A percentile compares a stretch with the other conserved stretches of the same genome.
These are phyloP conservation scores for Pteromalus puparum DNA, from an alignment of 1,140 invertebrate species.

Conservation along the genomic window DNA sequence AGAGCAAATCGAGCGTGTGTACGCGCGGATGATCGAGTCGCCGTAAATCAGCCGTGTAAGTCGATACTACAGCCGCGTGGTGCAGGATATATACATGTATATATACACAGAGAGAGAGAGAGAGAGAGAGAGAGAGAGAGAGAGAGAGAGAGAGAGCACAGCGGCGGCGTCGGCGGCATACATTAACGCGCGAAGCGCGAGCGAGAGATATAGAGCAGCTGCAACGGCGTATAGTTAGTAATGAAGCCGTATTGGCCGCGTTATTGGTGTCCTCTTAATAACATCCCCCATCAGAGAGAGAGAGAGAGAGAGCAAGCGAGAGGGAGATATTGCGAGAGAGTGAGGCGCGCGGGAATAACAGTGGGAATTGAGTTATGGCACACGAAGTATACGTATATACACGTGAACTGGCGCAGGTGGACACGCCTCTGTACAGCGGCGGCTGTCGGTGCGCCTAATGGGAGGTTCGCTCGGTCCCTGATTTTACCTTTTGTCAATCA, in stretches of 20 bases:
- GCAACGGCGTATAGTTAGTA: slow-evolving; percentile 28
- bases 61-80: slow-evolving; percentile 30
- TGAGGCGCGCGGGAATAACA: slow-evolving; percentile 63
- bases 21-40: slow-evolving; percentile 30
- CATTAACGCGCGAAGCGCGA: slow-evolving; percentile 24
- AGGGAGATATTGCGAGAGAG: slow-evolving; percentile 47
- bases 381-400: not conserved
- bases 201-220: not conserved
- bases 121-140: no score
- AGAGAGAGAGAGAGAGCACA: no score
- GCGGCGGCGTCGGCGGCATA: not conserved
- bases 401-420: not conserved
- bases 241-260: slow-evolving; percentile 53
- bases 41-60: slow-evolving; percentile 49
- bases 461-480: slow-evolving; percentile 14
- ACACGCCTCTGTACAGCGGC: slow-evolving; percentile 35
- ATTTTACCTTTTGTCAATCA: slow-evolving; percentile 55
- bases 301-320: not conserved
- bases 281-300: slow-evolving; percentile 51
- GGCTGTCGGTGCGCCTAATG: slow-evolving; percentile 36
- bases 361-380: slow-evolving; percentile 67
- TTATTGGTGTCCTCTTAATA: slow-evolving; percentile 57
- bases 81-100: not conserved
- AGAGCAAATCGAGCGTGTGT: slow-evolving; percentile 21
- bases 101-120: not conserved